Percentiles rank a stretch among this genome's conserved stretches.
phyloP scores from a whole-genome alignment of 37 sponge, comb jelly and placozoan genomes.

The Aplysina aerophoba region DNA sequence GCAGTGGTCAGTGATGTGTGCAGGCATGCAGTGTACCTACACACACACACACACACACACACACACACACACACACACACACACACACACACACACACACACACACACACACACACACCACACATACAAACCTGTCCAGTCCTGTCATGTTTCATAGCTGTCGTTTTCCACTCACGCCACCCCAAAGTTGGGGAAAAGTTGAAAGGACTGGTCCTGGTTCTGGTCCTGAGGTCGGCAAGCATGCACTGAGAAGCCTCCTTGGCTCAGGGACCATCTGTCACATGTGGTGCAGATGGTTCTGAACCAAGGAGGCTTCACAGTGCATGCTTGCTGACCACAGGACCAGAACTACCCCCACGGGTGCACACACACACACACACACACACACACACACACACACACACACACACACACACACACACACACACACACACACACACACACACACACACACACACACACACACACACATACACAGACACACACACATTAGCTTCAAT shows the following conservation, averaged over 20 bases:
- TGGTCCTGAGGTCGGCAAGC: no score
- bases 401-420: constrained; percentile 21
- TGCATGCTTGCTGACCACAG: no score
- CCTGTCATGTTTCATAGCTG: neutral
- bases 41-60: constrained; percentile 4
- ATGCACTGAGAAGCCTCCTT: no score
- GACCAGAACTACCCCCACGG: no score
- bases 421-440: constrained; percentile 1
- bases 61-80: constrained; percentile 24
- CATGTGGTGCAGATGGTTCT: no score
- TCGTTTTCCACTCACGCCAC: no score
- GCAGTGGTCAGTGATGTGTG: no score
- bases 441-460: constrained; percentile 42
- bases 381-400: constrained; percentile 7
- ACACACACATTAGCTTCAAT: neutral
- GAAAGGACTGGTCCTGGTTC: no score
- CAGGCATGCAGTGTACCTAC: neutral
- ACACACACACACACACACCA: neutral
- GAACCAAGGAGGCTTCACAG: no score
- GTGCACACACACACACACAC: neutral
- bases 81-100: neutral
- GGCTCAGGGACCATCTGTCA: no score
- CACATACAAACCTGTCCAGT: neutral
- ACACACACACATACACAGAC: constrained; percentile 27
- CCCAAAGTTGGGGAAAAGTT: no score